Conservation (phyloP, 64 coral and sea anemone genomes). For the Anthopleura sola region DNA sequence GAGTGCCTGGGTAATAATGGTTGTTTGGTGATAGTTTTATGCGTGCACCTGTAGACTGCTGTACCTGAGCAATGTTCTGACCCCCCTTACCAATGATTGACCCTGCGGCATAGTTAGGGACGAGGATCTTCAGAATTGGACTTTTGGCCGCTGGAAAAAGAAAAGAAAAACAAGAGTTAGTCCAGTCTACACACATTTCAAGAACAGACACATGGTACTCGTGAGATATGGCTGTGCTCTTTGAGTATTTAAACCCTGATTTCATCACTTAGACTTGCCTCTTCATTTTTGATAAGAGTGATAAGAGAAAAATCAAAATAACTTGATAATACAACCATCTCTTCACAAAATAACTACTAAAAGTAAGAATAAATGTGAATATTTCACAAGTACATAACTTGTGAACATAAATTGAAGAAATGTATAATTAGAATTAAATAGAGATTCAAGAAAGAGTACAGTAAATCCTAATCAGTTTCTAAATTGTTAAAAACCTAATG, state of each 20-base stretch:
- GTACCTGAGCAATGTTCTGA: slow-evolving; percentile 87
- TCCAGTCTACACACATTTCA: not conserved
- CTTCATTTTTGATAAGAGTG: too few relatives aligned
- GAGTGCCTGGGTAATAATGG: slow-evolving; percentile 95
- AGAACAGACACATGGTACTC: too few relatives aligned
- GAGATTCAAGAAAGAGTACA: not conserved
- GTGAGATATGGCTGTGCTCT: too few relatives aligned
- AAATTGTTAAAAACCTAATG: not conserved
- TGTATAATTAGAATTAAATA: not conserved
- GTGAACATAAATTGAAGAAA: not conserved
- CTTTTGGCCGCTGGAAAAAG: slow-evolving; percentile 73
- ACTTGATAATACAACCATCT: too few relatives aligned
- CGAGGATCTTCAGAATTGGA: slow-evolving; percentile 90
- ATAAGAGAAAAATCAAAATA: too few relatives aligned
- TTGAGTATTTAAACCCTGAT: too few relatives aligned
- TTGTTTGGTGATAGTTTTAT: slow-evolving; percentile 97
- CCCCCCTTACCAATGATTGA: slow-evolving; percentile 99
- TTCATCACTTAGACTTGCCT: too few relatives aligned
- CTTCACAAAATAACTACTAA: not conserved
- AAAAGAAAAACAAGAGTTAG: not conserved
- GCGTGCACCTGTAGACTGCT: slow-evolving; percentile 87
- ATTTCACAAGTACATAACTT: not conserved
- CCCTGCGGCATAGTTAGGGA: slow-evolving; percentile 96
- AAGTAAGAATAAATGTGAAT: not conserved
- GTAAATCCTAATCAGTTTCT: not conserved